Conservation (phyloP, 64 coral and sea anemone genomes). For the Exaiptasia diaphana region DNA sequence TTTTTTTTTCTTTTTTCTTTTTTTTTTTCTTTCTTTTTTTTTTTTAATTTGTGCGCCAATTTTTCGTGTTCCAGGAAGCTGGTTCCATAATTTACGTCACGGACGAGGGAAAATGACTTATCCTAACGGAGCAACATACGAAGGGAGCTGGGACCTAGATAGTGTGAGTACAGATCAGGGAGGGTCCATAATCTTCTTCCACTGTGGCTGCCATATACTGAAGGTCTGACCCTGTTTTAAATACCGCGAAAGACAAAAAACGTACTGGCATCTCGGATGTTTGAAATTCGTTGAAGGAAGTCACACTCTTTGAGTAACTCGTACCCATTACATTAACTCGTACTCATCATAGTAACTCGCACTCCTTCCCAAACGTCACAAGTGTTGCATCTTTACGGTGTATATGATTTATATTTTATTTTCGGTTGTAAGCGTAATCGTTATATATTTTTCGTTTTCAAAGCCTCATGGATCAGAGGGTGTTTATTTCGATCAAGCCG, state of each 20-base stretch:
- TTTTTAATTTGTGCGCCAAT: background rate
- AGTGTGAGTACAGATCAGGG: slow-evolving; percentile 1
- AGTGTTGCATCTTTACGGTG: no score
- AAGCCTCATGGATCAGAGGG: slow-evolving; percentile 61
- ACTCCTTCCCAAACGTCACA: no score
- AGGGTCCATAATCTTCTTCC: background rate
- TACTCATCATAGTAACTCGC: background rate
- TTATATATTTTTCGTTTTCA: no score
- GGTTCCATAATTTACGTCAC: slow-evolving; percentile 41
- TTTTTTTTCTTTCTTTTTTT: background rate
- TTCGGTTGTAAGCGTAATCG: no score
- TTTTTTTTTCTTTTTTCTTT: background rate
- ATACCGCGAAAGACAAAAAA: no score
- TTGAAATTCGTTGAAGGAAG: no score
- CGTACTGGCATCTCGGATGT: no score
- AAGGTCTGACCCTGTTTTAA: no score
- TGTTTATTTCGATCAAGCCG: slow-evolving; percentile 29
- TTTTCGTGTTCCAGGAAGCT: slow-evolving; percentile 23
- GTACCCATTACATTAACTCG: background rate
- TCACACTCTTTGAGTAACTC: no score
- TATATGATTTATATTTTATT: no score
- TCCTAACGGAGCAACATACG: slow-evolving; percentile 36
- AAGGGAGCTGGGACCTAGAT: slow-evolving; percentile 43
- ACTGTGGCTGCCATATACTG: no score
- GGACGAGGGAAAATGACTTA: slow-evolving; percentile 38